phyloP scores from a whole-genome alignment of 1,140 invertebrate genomes.

The Diuraphis noxia region DNA sequence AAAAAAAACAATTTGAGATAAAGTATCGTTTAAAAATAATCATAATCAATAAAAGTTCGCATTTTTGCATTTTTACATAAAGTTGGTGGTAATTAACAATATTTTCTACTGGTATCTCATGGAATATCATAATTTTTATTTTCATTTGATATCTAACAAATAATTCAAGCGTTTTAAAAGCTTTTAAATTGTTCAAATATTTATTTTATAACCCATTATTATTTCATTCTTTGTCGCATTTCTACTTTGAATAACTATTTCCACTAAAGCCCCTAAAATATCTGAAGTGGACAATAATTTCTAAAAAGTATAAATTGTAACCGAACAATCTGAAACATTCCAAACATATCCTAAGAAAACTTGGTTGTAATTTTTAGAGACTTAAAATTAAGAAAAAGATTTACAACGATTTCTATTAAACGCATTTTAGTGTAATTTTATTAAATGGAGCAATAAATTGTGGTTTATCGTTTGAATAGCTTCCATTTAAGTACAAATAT shows the following conservation, averaged over 20 bases:
- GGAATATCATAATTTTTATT: background rate
- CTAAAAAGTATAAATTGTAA: background rate
- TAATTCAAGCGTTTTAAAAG: background rate
- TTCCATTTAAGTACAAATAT: too few relatives aligned
- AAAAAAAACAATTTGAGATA: too few relatives aligned
- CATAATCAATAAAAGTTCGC: background rate
- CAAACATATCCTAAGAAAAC: background rate
- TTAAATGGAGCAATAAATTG: background rate
- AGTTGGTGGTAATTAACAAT: background rate
- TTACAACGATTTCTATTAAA: background rate
- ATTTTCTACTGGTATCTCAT: background rate
- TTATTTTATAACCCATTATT: background rate
- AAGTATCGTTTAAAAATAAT: too few relatives aligned
- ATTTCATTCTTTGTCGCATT: background rate
- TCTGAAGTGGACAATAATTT: background rate
- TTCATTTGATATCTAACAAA: background rate
- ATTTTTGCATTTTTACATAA: background rate
- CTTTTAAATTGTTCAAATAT: background rate
- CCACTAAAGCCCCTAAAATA: background rate
- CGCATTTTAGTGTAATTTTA: background rate
- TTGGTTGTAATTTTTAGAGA: background rate
- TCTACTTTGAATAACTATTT: background rate
- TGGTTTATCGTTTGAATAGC: too few relatives aligned
- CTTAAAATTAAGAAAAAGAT: background rate
- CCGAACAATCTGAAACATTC: background rate